Evolutionary conservation across 1,140 invertebrate species (phyloP), one percentile per base, ranked within the genome.

Genomic region (Heliconius congener): DNA sequence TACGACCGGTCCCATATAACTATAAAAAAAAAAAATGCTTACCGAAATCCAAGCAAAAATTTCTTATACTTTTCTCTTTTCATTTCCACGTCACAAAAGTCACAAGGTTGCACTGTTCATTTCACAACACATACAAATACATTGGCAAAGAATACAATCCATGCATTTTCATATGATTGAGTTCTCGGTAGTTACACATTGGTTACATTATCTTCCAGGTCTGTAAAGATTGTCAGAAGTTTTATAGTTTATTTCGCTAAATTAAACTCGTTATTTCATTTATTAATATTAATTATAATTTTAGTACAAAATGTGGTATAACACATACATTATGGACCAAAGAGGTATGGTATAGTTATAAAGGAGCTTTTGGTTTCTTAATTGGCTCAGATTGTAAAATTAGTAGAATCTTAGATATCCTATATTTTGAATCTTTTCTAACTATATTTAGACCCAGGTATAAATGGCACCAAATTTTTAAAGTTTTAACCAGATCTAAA

Each of bases 31-130:
- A 8, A 52, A 77, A 72, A 50, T 74, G 46, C 92, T 90, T 81
- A 93, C 92, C 91, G 83, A 81, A 88, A 84, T 88, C 87, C 85
- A 77, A 81, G 80, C 52, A 78, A 80, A 73, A 77, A 84, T 73
- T 80, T 86, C 87, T 90, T 93, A 84, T 93, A 93, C 88, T 93
- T 93, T 93, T 93, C 92, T 88, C 92, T 93, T 93, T 93, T 93
- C 92, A 93, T 93, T 90, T 90, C 92, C 90, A 90, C 87, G 85
- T 81, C 72, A 84, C 83, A 57, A 86, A 39, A 85, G 80, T 83
- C 70, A 76, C 71, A 79, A 79, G 79, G 79, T 85, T 86, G 85
- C 88, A 89, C 87, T 85, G 85, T 85, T 83, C 87, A 88, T 91
- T 84, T 87, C 90, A 90, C 90, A 87, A 85, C 78, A 75, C 81